Percentiles rank a stretch among this genome's conserved stretches.
Conservation (phyloP, 2,797 vertebrate species). For the Rhinophrynus dorsalis region DNA sequence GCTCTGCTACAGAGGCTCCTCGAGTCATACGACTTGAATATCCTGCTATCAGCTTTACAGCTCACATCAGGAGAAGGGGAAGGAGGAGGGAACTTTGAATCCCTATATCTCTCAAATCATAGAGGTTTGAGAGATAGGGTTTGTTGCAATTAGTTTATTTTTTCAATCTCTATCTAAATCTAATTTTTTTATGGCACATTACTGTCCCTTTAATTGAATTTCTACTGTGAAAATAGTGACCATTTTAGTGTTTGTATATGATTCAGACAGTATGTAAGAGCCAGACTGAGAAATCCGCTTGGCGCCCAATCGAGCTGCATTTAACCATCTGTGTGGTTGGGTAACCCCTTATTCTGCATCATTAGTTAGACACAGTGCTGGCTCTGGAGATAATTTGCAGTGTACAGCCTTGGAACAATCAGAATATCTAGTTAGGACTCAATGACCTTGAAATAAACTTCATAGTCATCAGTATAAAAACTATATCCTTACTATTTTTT, state of each 20-base stretch:
- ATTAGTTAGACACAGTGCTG: constrained; percentile 31
- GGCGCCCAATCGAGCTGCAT: constrained; percentile 15
- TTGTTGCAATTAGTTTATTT: no score
- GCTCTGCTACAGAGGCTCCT: no score
- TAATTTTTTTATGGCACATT: no score
- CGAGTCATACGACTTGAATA: no score
- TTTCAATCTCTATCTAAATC: no score
- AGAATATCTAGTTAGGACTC: not conserved
- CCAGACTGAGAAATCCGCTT: not conserved
- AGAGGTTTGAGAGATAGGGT: no score
- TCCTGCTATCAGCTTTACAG: no score
- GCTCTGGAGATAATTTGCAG: not conserved
- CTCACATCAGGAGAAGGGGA: no score
- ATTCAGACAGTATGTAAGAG: constrained; percentile 8
- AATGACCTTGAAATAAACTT: constrained; percentile 9
- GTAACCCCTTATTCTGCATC: constrained; percentile 38
- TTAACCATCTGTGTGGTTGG: constrained; percentile 38
- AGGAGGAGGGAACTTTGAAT: no score
- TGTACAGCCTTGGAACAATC: not conserved
- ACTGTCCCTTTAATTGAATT: no score
- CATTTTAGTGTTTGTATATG: not conserved
- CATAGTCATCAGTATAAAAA: not conserved
- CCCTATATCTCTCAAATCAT: no score
- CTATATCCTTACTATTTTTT: constrained; percentile 44
- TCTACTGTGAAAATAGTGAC: not conserved